A percentile compares a stretch with the other conserved stretches of the same genome.
Conservation (phyloP, 2,113 vertebrate genomes). For the Meleagris gallopavo region DNA sequence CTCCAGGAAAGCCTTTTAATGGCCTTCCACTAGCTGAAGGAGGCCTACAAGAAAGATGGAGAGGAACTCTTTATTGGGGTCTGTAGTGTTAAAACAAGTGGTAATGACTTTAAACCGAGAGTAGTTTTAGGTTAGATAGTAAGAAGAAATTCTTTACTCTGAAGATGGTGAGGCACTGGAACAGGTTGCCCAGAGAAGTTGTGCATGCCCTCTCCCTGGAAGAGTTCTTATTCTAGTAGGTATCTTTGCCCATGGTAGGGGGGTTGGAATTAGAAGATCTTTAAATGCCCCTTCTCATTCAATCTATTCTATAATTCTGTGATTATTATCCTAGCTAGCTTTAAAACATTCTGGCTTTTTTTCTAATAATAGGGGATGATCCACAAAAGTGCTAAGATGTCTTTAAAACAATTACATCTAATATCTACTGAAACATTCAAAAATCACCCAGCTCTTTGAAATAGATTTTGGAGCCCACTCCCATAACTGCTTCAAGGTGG, state of each 20-base stretch:
- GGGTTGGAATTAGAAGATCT: not conserved
- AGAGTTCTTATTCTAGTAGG: not conserved
- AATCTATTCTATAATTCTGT: not conserved
- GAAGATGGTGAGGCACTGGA: not conserved
- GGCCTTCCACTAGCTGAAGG: no score
- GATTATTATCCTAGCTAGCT: not conserved
- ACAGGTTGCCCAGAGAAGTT: not conserved
- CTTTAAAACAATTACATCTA: not conserved
- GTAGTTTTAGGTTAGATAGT: not conserved
- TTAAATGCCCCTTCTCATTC: not conserved
- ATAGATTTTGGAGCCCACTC: not conserved
- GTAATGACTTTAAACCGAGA: not conserved
- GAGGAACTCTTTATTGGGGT: no score
- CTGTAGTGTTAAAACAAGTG: not conserved
- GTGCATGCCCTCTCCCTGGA: not conserved
- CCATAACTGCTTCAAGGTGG: not conserved
- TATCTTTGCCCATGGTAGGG: not conserved
- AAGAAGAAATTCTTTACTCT: not conserved
- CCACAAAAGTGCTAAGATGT: not conserved
- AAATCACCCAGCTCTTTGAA: not conserved
- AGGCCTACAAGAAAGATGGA: no score
- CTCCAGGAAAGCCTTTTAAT: no score
- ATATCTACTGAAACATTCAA: not conserved
- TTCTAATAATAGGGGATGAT: not conserved
- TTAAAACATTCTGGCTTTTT: not conserved